phyloP scores from a whole-genome alignment of 2,113 vertebrate genomes.

The Muscicapa adusta region DNA sequence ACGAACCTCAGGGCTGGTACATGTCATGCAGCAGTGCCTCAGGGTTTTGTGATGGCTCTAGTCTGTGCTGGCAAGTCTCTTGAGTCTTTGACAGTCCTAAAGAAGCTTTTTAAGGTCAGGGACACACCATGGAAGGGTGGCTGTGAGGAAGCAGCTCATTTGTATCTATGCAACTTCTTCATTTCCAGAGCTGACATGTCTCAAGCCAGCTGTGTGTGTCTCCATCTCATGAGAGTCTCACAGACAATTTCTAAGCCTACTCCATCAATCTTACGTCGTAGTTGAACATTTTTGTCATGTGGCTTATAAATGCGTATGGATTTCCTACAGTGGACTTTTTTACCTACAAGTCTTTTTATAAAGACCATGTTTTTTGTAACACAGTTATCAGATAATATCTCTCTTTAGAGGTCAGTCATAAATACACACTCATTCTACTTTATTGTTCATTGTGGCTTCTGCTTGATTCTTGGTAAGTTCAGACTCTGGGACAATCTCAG shows the following conservation, averaged over 20 bases:
- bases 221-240: not conserved
- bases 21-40: not conserved
- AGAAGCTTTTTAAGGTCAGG: not conserved
- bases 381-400: not conserved
- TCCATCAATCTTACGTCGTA: not conserved
- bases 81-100: not conserved
- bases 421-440: not conserved
- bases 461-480: not conserved
- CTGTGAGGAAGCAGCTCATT: not conserved
- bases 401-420: conserved; percentile 6
- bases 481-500: not conserved
- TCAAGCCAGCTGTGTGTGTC: not conserved
- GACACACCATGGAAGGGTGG: not conserved
- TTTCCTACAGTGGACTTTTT: not conserved
- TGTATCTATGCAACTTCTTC: not conserved
- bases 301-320: not conserved
- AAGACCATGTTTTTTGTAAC: not conserved
- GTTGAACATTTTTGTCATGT: not conserved
- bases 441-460: not conserved
- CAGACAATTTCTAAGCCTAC: not conserved
- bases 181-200: not conserved
- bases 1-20: not conserved
- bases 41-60: not conserved
- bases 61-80: not conserved
- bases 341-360: not conserved